Evolutionary conservation across 2,888 invertebrate genomes (phyloP).

Genomic region (Lycocerus yunnanus): DNA sequence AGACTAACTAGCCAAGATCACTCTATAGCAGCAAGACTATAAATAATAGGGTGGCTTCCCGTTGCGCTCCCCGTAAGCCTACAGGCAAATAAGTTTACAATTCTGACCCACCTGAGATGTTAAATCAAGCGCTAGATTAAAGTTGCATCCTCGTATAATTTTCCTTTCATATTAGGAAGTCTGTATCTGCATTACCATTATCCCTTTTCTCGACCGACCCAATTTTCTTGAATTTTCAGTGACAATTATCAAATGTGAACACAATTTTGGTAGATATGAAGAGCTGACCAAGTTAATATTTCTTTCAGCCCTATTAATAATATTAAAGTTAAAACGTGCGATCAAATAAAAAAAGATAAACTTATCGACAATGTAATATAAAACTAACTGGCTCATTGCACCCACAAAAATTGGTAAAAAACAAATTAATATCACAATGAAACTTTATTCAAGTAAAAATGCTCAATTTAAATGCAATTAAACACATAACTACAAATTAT

Average conservation of each 20-base stretch:
- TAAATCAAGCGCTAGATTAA: background rate
- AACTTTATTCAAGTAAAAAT: background rate
- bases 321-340: background rate
- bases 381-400: background rate
- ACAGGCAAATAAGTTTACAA: background rate
- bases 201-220: background rate
- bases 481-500: conserved; percentile 7
- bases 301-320: background rate
- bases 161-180: background rate
- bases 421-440: background rate
- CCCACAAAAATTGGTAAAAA: background rate
- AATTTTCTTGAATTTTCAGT: background rate
- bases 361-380: background rate
- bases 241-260: background rate
- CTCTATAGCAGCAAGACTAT: background rate
- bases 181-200: background rate
- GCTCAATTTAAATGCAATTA: conserved; percentile 3
- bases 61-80: background rate
- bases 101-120: background rate
- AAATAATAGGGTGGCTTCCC: background rate
- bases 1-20: conserved; percentile 9
- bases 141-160: background rate
- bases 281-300: background rate
- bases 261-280: background rate
- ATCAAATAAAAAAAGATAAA: background rate